Conservation (phyloP, 2,888 invertebrate genomes). For the Campopleginae sp. region DNA sequence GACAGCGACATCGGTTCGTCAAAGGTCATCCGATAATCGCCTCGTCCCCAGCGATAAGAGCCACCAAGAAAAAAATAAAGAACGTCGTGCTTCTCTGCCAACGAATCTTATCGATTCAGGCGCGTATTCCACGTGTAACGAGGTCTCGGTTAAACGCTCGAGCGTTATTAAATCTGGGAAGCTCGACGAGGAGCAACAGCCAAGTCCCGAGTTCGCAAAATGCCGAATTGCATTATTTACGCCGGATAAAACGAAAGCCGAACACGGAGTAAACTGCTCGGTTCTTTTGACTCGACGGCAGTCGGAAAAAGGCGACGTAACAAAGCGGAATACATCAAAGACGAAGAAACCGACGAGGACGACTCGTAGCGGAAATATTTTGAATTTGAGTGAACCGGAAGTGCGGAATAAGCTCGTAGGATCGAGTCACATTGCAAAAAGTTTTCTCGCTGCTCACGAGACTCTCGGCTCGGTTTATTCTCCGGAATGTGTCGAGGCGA, state of each 20-base stretch:
- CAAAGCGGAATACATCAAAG: constrained; percentile 35
- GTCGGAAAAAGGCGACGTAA: constrained; percentile 42
- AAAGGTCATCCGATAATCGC: constrained; percentile 66
- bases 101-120: background rate
- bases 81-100: background rate
- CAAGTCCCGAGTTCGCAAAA: constrained; percentile 69
- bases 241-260: constrained; percentile 66
- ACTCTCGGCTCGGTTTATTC: background rate
- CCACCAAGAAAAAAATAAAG: constrained; percentile 5
- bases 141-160: constrained; percentile 55
- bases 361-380: constrained; percentile 38
- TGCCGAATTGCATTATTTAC: constrained; percentile 76
- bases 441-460: background rate
- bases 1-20: constrained; percentile 13
- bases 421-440: background rate
- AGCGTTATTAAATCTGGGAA: background rate
- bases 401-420: constrained; percentile 31
- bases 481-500: constrained; percentile 1
- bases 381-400: constrained; percentile 41
- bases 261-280: constrained; percentile 36
- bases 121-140: constrained; percentile 55
- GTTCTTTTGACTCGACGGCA: constrained; percentile 8
- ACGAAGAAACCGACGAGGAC: constrained; percentile 46
- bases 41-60: constrained; percentile 66
- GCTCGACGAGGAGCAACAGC: constrained; percentile 6